These are phyloP conservation scores for Lepeophtheirus nordmannii DNA, from an alignment of 2,888 invertebrate genomes.

Conservation along the genomic window DNA sequence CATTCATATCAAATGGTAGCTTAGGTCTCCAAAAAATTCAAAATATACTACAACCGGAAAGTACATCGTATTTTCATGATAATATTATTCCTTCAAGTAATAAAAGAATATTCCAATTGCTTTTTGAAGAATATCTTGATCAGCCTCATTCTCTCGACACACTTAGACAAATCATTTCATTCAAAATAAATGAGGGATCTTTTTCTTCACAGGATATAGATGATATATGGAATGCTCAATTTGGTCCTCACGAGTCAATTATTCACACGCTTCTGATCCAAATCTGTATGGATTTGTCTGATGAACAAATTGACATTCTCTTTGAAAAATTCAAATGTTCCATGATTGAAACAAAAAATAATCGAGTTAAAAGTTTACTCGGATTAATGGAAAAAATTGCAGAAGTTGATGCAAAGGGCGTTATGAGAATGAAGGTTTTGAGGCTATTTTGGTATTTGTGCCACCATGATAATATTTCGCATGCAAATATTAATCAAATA, in stretches of 20 bases:
- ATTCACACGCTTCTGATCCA: slow-evolving; percentile 91
- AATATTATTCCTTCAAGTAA: slow-evolving; percentile 40
- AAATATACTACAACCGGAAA: slow-evolving; percentile 23
- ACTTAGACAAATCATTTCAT: slow-evolving; percentile 78
- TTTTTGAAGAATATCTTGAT: slow-evolving; percentile 82
- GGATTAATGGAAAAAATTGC: slow-evolving; percentile 85
- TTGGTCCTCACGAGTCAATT: slow-evolving; percentile 47
- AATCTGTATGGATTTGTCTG: slow-evolving; percentile 93
- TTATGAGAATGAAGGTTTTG: slow-evolving; percentile 93
- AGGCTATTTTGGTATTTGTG: slow-evolving; percentile 92
- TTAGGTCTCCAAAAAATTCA: slow-evolving; percentile 27
- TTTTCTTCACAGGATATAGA: slow-evolving; percentile 78
- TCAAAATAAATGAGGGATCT: slow-evolving; percentile 84
- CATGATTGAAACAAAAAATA: slow-evolving; percentile 89
- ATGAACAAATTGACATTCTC: slow-evolving; percentile 87
- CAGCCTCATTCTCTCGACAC: slow-evolving; percentile 96
- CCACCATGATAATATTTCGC: slow-evolving; percentile 85
- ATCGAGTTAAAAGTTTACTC: slow-evolving; percentile 82
- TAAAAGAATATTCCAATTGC: slow-evolving; percentile 84
- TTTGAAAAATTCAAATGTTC: slow-evolving; percentile 55
- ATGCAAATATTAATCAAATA: slow-evolving; percentile 93
- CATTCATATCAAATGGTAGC: slow-evolving; percentile 43
- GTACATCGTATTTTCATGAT: slow-evolving; percentile 30
- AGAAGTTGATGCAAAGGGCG: slow-evolving; percentile 95
- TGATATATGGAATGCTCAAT: slow-evolving; percentile 88